phyloP scores from a whole-genome alignment of 2,113 vertebrate genomes.

The Pachypanchax playfairii region DNA sequence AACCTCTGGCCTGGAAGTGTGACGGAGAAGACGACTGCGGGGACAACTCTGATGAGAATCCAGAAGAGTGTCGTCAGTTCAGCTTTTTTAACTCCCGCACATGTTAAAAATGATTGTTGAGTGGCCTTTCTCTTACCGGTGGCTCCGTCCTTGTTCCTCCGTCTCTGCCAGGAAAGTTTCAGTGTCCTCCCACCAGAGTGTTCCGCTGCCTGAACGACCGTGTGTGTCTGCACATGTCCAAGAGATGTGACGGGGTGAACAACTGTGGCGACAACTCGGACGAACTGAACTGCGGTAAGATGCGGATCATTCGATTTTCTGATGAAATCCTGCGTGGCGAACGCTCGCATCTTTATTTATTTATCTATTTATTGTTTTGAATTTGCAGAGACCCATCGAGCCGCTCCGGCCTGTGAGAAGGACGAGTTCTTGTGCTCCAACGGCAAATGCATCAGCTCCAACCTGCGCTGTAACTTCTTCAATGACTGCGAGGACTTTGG shows the following conservation, averaged over 20 bases:
- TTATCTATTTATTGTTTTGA: background rate
- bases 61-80: constrained; percentile 89
- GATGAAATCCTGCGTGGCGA: background rate
- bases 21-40: constrained; percentile 96
- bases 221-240: constrained; percentile 89
- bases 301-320: background rate
- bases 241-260: constrained; percentile 89
- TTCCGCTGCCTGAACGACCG: constrained; percentile 96
- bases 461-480: constrained; percentile 91
- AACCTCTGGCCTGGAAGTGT: constrained; percentile 93
- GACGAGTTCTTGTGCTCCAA: constrained; percentile 89
- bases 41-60: constrained; percentile 95
- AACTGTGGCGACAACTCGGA: constrained; percentile 93
- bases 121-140: background rate
- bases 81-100: background rate
- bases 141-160: background rate
- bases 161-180: constrained; percentile 83
- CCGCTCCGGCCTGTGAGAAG: constrained; percentile 85
- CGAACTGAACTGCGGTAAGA: constrained; percentile 91
- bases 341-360: constrained; percentile 1
- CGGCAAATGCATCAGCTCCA: constrained; percentile 87
- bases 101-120: constrained; percentile 1
- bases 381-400: constrained; percentile 51
- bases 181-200: constrained; percentile 91
- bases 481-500: constrained; percentile 96